Base-by-base conservation (phyloP, 2,113 vertebrate species). In the Hepsetus odoe region DNA sequence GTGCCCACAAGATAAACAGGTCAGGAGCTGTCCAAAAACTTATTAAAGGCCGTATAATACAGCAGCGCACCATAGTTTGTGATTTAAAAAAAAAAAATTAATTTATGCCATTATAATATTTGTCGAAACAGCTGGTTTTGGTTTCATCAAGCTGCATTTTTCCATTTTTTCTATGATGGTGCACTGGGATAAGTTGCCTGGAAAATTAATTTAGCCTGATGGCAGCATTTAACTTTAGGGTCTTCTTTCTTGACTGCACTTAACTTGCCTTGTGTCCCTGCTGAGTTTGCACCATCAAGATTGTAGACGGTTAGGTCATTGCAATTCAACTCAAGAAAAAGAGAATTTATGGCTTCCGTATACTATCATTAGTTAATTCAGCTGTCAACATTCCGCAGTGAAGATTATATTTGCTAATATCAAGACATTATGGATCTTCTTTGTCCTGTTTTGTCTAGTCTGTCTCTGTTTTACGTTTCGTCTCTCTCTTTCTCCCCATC, bases 171-270 rank as follows among this genome's bases (percentile, higher is more conserved):
- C 70, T 55, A 62, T 82, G 69, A 83, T 81, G 32, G 61, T 51
- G 70, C 66, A 73, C 84, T 84, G 80, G 77, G 68, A 30, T 72
- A 76, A 76, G 75, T 46, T 30, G 59, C 80, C 84, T 88, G 84
- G 80, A 85, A 87, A 84, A 82, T 38, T 14, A 16, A 77, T 69
- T 77, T 18, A 4, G 13, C 79, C 16, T 42, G 62, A 49, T 74
- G 76, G 70, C 14, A 67, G 80, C 64, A 73, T 18, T 51, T 67
- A 74, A 35, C 72, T 70, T 38, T 76, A 26, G 30, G 24, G 32
- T 75, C 32, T 72, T 44, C 30, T 62, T 9, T 62, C 32, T 78
- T 26, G 5, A 33, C 33, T 64, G 28, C 53, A 4, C 61, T 65
- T 22, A n/a, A n/a, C n/a, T 33, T 65, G 44, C 40, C 64, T 66